Conservation (phyloP, 2,888 invertebrate species). For the Zootermopsis nevadensis region DNA sequence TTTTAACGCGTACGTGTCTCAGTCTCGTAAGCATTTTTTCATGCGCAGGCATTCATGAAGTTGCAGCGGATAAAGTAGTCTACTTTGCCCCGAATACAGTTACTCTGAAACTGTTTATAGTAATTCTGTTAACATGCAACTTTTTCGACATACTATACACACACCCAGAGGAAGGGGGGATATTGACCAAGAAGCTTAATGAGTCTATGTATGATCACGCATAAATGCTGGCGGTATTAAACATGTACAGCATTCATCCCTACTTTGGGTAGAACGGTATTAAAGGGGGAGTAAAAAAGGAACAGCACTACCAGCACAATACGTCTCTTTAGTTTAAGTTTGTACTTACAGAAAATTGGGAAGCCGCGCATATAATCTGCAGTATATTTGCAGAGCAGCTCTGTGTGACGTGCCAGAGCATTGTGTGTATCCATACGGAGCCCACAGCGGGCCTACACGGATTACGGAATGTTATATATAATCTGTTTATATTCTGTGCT, state of each 20-base stretch:
- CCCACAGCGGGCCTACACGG: conserved; percentile 15
- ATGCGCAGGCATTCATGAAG: too few relatives aligned
- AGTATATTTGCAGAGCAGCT: conserved; percentile 38
- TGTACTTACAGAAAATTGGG: conserved; percentile 42
- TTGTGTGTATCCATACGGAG: conserved; percentile 32
- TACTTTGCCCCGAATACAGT: too few relatives aligned
- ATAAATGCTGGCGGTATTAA: conserved; percentile 42
- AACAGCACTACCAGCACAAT: conserved; percentile 34
- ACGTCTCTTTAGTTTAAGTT: conserved; percentile 38
- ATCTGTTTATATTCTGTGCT: conserved; percentile 35
- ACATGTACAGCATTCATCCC: conserved; percentile 29
- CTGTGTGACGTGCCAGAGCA: conserved; percentile 28
- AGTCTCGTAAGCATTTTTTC: too few relatives aligned
- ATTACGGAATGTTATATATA: conserved; percentile 33
- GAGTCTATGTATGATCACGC: conserved; percentile 41
- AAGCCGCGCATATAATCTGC: conserved; percentile 40
- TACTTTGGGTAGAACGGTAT: background rate
- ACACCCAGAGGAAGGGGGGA: conserved; percentile 2
- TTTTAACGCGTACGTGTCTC: too few relatives aligned
- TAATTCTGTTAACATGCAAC: background rate
- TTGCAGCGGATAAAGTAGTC: too few relatives aligned
- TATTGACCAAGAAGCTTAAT: conserved; percentile 43
- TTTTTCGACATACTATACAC: conserved; percentile 11
- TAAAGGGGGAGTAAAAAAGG: conserved; percentile 1
- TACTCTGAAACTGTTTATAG: too few relatives aligned